Base-by-base conservation (phyloP, 1,140 invertebrate species). In the Brachionus calyciflorus region DNA sequence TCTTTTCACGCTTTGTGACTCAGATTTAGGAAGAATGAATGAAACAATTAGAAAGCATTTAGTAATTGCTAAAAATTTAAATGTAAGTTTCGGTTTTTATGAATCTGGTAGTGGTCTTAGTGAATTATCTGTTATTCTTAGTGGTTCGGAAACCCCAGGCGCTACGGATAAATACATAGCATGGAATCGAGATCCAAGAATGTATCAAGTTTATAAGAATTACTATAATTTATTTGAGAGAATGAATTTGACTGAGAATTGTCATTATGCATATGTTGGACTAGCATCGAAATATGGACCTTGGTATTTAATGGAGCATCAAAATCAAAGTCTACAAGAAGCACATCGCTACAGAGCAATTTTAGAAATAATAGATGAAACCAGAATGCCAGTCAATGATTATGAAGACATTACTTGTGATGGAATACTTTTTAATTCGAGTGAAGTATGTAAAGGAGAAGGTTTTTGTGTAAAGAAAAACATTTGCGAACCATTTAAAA, bases 131-230 rank as follows among this genome's bases (percentile, higher is more conserved):
- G 60, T 26, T 21, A 65, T 65, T 9, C 5, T 46, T 14, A 10
- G 60, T 44, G 60, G 60, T 4, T 65, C 17, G 1, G 60, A 65
- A 41, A 65, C 60, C 12, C 60, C 60, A 24, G 60, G 60, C 24
- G 60, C 60, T 10, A 65, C 60, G 6, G 60, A 65, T 44, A 65
- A 65, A 26, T 65, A 65, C 40, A 65, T 65, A 7, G 37, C 28
- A 65, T 65, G 60, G 60, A 65, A 65, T 28, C 60, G 60, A 21
- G 60, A 65, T 65, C 37, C 40, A 14, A 65, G 60, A 65, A 65
- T 65, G 60, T 65, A 65, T 44, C 17, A 65, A 21, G 60, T 65
- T 14, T 65, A 65, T 21, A 65, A 44, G 44, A 44, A 65, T 44
- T 44, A 65, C n/a, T 65, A 44, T 14, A 24, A 44, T 3, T 44